phyloP scores from a whole-genome alignment of 2,797 vertebrate species.

The Sarcoramphus papa region DNA sequence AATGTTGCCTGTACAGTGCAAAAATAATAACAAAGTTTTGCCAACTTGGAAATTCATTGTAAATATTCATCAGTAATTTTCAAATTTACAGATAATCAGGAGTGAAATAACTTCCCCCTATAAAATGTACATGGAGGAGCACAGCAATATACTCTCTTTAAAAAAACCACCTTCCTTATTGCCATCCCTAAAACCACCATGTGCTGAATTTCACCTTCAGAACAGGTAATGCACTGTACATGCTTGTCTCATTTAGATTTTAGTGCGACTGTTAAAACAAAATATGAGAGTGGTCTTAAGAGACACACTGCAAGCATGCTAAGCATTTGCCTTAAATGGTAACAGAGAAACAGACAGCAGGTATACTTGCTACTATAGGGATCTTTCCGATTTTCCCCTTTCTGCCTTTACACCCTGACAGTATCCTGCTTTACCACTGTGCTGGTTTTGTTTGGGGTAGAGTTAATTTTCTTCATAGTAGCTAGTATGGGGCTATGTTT shows the following conservation, averaged over 20 bases:
- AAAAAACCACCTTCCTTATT: background rate
- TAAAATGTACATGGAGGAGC: background rate
- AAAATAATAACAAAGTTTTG: background rate
- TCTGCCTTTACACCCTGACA: background rate
- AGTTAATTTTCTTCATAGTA: too few relatives aligned
- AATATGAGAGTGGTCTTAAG: background rate
- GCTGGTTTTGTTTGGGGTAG: too few relatives aligned
- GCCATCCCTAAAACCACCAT: background rate
- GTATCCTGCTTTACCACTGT: background rate
- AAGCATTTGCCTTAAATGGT: background rate
- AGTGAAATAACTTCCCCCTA: background rate
- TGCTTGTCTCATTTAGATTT: background rate
- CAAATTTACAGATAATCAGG: background rate
- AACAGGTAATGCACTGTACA: background rate
- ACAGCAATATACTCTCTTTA: background rate
- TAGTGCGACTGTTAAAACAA: background rate
- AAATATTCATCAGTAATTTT: background rate
- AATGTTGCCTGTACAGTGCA: background rate
- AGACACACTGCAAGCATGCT: background rate
- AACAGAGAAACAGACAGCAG: background rate
- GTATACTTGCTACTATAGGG: background rate
- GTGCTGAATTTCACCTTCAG: background rate
- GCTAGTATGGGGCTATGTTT: too few relatives aligned
- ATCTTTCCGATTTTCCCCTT: background rate
- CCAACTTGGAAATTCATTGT: background rate